Conservation (phyloP, 2,113 vertebrate genomes). For the Furnarius figulus region DNA sequence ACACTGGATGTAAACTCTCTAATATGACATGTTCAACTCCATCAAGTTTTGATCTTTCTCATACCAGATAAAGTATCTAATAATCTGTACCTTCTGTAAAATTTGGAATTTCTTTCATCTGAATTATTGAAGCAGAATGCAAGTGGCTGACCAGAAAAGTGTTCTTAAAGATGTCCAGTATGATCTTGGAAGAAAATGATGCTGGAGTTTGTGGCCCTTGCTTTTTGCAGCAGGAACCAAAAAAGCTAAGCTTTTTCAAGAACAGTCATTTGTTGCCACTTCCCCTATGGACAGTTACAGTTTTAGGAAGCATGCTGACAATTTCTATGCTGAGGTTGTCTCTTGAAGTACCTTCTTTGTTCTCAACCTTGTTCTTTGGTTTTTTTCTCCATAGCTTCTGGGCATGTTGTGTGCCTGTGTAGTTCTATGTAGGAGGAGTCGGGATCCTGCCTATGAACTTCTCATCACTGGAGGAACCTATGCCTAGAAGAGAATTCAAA, state of each 20-base stretch:
- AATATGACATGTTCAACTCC: not conserved
- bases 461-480: conserved; percentile 89
- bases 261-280: not conserved
- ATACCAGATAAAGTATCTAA: not conserved
- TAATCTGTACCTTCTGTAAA: not conserved
- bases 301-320: not conserved
- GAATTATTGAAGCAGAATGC: not conserved
- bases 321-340: not conserved
- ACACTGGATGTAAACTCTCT: not conserved
- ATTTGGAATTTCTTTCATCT: not conserved
- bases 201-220: not conserved
- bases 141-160: not conserved
- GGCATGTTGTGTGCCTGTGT: conserved; percentile 93
- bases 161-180: not conserved
- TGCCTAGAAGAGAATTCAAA: conserved; percentile 73
- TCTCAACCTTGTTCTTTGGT: conserved; percentile 45
- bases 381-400: conserved; percentile 80
- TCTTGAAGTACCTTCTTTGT: not conserved
- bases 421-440: conserved; percentile 88
- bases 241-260: not conserved
- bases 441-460: conserved; percentile 90
- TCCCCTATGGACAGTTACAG: not conserved
- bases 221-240: not conserved
- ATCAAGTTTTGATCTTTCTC: not conserved
- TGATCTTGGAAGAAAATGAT: not conserved